Evolutionary conservation across 2,113 vertebrate genomes (phyloP), one percentile per base, ranked within the genome.

Genomic region (Eleginops maclovinus): DNA sequence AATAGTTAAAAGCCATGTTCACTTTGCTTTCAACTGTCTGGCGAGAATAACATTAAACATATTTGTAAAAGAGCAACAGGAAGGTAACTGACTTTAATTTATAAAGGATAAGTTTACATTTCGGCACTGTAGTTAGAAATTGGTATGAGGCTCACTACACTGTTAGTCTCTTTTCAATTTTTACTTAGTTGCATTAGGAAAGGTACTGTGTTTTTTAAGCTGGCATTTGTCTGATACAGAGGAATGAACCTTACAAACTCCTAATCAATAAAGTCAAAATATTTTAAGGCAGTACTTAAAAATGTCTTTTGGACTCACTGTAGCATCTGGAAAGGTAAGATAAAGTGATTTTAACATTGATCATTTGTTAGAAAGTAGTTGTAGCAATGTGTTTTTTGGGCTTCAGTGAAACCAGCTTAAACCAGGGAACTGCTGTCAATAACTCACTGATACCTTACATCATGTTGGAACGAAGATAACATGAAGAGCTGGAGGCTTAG

Each of bases 401-500:
- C 36, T 60, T 56, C 26, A 28, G 12, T 21, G 16, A 22, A 4
- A 69, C 9, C n/a, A 62, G 24, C 17, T 31, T n/a, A 28, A 63
- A 51, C 2, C 17, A 62, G n/a, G 46, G 3, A 19, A 31, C 26
- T 5, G 9, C 31, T 44, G 43, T 46, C 4, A 36, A 12, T 73
- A 12, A 41, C 22, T 74, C 26, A 72, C 24, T 46, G 55, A 31
- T 51, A 41, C n/a, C 19, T 53, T 36, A 62, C 10, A 62, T 5
- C 13, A 11, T 44, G 43, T 40, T 63, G 8, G 53, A 54, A 54
- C n/a, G 28, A 36, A 55, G 63, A 64, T 2, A n/a, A 19, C n/a
- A 16, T 10, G 24, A 28, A 66, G 56, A 79, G 41, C 7, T 19
- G 7, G 54, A 58, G 24, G 14, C 69, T 75, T 75, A 66, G 81